Conservation (phyloP, 2,797 vertebrate species). For the Babyrousa celebensis region DNA sequence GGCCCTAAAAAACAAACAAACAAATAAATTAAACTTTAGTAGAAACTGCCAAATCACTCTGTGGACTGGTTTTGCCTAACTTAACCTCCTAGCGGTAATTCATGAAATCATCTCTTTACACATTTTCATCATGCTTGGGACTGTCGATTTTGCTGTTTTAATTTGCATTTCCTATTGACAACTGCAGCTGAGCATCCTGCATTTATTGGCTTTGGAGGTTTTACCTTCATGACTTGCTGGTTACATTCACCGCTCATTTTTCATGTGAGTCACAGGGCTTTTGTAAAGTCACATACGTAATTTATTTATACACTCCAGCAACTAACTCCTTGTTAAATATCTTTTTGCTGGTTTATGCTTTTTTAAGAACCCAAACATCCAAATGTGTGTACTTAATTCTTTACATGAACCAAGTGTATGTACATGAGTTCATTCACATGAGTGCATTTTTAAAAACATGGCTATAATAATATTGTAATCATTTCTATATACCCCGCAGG, state of each 20-base stretch:
- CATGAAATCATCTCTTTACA: neutral
- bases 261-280: neutral
- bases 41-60: neutral
- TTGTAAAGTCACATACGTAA: neutral
- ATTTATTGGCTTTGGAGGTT: neutral
- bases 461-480: neutral
- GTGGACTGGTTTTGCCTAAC: neutral
- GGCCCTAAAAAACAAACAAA: neutral
- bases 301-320: neutral
- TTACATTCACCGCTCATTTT: neutral
- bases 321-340: conserved; percentile 40
- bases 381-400: neutral
- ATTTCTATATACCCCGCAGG: neutral
- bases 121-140: neutral
- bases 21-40: neutral
- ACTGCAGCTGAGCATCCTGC: neutral
- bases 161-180: neutral
- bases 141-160: neutral
- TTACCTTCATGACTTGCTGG: neutral
- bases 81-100: neutral
- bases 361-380: neutral
- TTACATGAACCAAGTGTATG: no score
- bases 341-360: neutral
- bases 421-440: no score
- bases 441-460: neutral